phyloP scores from a whole-genome alignment of 2,797 vertebrate species.

The Aplochiton taeniatus region DNA sequence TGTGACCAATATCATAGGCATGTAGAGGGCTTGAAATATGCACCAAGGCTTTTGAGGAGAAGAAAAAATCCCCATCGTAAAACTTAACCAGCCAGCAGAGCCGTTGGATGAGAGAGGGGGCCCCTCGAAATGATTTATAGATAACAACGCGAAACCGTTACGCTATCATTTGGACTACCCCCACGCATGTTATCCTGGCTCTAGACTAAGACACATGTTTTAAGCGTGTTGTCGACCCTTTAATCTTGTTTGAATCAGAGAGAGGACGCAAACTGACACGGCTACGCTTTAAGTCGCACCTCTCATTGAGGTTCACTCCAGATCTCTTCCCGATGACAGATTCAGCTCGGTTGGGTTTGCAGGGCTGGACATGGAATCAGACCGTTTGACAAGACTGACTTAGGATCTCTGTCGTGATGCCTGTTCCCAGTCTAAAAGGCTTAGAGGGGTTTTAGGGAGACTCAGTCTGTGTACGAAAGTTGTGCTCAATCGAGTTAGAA shows the following conservation, averaged over 20 bases:
- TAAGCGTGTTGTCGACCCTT: slow-evolving; percentile 15
- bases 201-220: slow-evolving; percentile 32
- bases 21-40: slow-evolving; percentile 12
- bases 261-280: slow-evolving; percentile 2
- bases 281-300: slow-evolving; percentile 23
- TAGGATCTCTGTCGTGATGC: too few species aligned
- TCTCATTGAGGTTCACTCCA: slow-evolving; percentile 1
- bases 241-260: slow-evolving; percentile 15
- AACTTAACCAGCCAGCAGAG: slow-evolving; percentile 23
- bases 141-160: not conserved
- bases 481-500: too few species aligned
- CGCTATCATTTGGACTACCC: slow-evolving; percentile 14
- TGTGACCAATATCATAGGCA: slow-evolving; percentile 14
- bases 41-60: not conserved
- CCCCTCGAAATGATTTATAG: slow-evolving; percentile 27
- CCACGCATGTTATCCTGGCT: slow-evolving; percentile 14
- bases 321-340: slow-evolving; percentile 7
- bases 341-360: slow-evolving; percentile 12
- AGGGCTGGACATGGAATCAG: slow-evolving; percentile 3
- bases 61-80: slow-evolving; percentile 10
- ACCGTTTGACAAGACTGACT: too few species aligned
- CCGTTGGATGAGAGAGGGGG: slow-evolving; percentile 2
- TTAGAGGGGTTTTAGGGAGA: not conserved
- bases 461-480: too few species aligned
- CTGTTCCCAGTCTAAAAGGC: too few species aligned